Conservation (phyloP, 2,113 vertebrate genomes). For the Mungos mungo region DNA sequence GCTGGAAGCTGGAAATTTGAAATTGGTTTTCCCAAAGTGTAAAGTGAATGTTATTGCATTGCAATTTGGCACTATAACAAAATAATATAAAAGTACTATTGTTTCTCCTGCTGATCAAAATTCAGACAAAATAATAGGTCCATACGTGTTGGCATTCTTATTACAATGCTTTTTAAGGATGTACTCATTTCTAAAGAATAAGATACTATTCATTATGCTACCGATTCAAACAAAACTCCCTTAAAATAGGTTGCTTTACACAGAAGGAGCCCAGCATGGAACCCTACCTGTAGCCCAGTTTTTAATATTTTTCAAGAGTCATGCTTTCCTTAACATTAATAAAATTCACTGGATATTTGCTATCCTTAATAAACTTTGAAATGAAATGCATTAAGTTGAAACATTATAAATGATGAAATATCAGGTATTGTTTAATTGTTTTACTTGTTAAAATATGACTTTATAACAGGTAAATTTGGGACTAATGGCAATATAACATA, state of each 20-base stretch:
- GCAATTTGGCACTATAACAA: neutral
- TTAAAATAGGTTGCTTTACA: neutral
- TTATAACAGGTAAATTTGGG: neutral
- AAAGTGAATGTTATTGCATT: neutral
- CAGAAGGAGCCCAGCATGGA: neutral
- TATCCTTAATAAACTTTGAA: neutral
- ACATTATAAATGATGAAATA: neutral
- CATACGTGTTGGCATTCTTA: neutral
- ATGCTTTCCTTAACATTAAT: neutral
- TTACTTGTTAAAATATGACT: neutral
- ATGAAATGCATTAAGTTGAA: neutral
- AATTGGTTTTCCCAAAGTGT: constrained; percentile 2
- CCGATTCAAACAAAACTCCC: neutral
- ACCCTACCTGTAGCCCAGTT: neutral
- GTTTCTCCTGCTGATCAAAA: neutral
- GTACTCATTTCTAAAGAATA: neutral
- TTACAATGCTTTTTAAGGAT: neutral
- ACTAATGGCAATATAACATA: neutral
- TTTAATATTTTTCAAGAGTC: neutral
- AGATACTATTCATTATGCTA: neutral
- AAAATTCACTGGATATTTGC: neutral
- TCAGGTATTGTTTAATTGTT: neutral
- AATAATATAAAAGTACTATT: neutral
- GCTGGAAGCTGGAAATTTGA: constrained; percentile 13
- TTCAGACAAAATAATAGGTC: neutral